Evolutionary conservation across 2,113 vertebrate species (phyloP).

Genomic region (Anarrhichthys ocellatus): DNA sequence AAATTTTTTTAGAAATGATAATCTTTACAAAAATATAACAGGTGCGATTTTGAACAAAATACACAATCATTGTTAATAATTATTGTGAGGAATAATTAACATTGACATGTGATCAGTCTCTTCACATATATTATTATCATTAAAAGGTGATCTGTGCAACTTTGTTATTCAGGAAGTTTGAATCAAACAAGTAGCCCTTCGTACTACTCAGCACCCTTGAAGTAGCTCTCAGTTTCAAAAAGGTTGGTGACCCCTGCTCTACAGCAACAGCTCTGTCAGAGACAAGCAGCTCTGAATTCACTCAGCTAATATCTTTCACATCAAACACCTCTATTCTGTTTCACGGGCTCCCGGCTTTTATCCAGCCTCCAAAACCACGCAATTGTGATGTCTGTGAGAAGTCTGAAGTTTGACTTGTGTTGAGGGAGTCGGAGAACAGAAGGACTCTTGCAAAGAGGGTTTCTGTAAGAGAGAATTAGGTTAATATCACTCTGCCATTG

Average conservation of each 20-base stretch:
- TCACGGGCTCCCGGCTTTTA: slow-evolving; percentile 35
- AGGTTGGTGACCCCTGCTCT: background rate
- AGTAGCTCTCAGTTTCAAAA: too few relatives aligned
- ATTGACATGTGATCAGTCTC: too few relatives aligned
- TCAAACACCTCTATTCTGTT: slow-evolving; percentile 53
- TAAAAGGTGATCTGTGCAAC: too few relatives aligned
- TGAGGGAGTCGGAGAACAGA: slow-evolving; percentile 31
- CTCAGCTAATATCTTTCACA: slow-evolving; percentile 30
- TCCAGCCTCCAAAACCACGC: slow-evolving; percentile 17
- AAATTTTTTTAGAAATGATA: too few relatives aligned
- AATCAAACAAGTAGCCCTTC: too few relatives aligned
- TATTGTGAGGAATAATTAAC: too few relatives aligned
- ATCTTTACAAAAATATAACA: too few relatives aligned
- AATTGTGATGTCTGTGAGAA: slow-evolving; percentile 17
- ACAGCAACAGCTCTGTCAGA: slow-evolving; percentile 19
- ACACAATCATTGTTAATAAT: too few relatives aligned
- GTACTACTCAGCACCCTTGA: too few relatives aligned
- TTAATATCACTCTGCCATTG: slow-evolving; percentile 60
- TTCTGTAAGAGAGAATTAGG: slow-evolving; percentile 61
- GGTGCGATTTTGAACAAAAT: too few relatives aligned
- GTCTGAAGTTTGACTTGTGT: slow-evolving; percentile 20
- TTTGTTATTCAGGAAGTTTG: too few relatives aligned
- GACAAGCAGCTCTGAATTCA: slow-evolving; percentile 29
- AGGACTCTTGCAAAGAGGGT: slow-evolving; percentile 24
- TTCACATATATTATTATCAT: too few relatives aligned